These are phyloP conservation scores for Vulpes ferrilata DNA, from an alignment of 2,113 vertebrate genomes.

Conservation along the genomic window DNA sequence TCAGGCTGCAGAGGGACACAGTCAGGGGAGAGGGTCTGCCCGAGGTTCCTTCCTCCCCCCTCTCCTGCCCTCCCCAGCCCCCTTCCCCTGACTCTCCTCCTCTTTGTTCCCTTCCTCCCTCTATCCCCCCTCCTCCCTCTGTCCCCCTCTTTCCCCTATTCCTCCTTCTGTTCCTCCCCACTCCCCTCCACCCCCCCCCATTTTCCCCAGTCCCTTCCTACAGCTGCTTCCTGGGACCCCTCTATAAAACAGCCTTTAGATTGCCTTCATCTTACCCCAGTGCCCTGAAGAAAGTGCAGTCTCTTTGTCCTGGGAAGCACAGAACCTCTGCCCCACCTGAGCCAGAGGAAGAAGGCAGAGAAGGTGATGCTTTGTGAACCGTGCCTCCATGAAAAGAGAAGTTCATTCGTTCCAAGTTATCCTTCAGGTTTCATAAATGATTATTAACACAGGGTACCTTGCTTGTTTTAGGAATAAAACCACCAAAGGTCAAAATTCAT, in stretches of 20 bases:
- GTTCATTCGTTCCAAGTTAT: too few species aligned
- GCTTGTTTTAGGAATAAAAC: neutral
- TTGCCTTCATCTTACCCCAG: neutral
- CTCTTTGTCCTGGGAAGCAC: neutral
- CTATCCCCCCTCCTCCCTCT: neutral
- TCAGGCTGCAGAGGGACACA: neutral
- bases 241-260: neutral
- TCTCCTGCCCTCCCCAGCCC: neutral
- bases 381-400: accelerated
- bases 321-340: neutral
- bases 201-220: accelerated
- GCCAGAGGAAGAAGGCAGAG: neutral
- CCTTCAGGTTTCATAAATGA: accelerated
- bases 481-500: neutral
- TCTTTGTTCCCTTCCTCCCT: too few species aligned
- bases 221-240: accelerated
- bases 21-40: neutral
- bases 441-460: accelerated
- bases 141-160: too few species aligned
- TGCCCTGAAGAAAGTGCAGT: neutral
- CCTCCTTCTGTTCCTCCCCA: too few species aligned
- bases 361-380: accelerated
- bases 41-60: too few species aligned
- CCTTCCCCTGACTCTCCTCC: neutral
- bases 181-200: too few species aligned